Percentiles rank a stretch among this genome's conserved stretches.
phyloP scores from a whole-genome alignment of 30 jellyfish, hydroid and myxozoan species.

The Morbakka virulenta region DNA sequence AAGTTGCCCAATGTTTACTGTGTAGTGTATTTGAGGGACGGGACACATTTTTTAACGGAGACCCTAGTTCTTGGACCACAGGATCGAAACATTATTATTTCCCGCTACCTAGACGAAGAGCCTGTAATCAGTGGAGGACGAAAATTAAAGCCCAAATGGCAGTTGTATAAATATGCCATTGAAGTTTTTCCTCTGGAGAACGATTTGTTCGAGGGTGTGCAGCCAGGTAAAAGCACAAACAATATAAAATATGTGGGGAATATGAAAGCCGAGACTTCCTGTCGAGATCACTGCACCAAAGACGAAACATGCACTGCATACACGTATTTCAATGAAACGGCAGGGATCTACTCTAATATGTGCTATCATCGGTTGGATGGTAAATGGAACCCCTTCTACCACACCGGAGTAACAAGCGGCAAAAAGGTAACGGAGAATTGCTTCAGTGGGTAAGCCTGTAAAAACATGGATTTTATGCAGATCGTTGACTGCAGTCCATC shows the following conservation, averaged over 20 bases:
- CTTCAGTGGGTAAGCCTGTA: neutral
- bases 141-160: conserved; percentile 63
- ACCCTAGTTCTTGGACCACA: conserved; percentile 20
- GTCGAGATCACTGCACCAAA: conserved; percentile 64
- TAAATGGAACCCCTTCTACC: conserved; percentile 69
- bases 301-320: conserved; percentile 76
- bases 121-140: conserved; percentile 72
- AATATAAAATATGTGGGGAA: conserved; percentile 68
- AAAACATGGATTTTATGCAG: neutral
- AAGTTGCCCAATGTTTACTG: conserved; percentile 12
- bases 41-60: conserved; percentile 40
- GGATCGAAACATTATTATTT: conserved; percentile 57
- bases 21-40: conserved; percentile 49
- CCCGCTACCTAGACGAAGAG: conserved; percentile 55
- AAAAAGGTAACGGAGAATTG: conserved; percentile 80
- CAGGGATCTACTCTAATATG: conserved; percentile 66
- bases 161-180: conserved; percentile 19
- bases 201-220: conserved; percentile 76
- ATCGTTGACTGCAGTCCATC: too few relatives aligned
- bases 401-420: conserved; percentile 76
- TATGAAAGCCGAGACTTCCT: conserved; percentile 21
- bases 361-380: conserved; percentile 94
- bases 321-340: conserved; percentile 52
- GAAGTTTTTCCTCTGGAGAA: conserved; percentile 43
- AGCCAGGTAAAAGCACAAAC: conserved; percentile 65